These are phyloP conservation scores for Panopea generosa DNA, from an alignment of 2,888 invertebrate species.

Conservation along the genomic window DNA sequence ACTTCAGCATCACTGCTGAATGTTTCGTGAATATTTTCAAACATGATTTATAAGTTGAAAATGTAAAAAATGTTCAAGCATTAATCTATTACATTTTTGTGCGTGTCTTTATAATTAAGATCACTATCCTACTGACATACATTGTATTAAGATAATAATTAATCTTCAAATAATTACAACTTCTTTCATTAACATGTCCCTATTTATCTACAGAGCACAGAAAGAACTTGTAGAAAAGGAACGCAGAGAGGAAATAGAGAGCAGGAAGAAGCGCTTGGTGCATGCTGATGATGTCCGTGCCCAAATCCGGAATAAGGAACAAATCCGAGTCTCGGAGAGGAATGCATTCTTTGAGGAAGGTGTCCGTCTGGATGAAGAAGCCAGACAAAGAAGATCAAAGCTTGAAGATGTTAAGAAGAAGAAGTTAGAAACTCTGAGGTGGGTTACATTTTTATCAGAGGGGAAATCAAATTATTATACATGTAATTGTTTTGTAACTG, in stretches of 20 bases:
- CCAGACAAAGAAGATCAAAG: slow-evolving; percentile 78
- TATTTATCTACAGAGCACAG: slow-evolving; percentile 80
- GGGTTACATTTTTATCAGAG: slow-evolving; percentile 27
- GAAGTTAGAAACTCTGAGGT: slow-evolving; percentile 84
- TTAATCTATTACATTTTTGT: too few relatives aligned
- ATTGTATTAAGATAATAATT: too few relatives aligned
- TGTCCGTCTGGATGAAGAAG: slow-evolving; percentile 84
- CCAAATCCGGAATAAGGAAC: slow-evolving; percentile 85
- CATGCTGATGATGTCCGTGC: slow-evolving; percentile 82
- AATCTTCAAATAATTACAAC: too few relatives aligned
- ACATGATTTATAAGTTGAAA: too few relatives aligned
- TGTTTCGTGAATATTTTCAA: too few relatives aligned
- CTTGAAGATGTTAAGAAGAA: slow-evolving; percentile 84
- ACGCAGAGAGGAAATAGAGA: slow-evolving; percentile 78
- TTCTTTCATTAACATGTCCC: too few relatives aligned
- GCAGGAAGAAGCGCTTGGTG: slow-evolving; percentile 67
- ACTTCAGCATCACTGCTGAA: too few relatives aligned
- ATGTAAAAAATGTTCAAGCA: too few relatives aligned
- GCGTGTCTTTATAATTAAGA: too few relatives aligned
- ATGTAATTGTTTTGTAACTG: too few relatives aligned
- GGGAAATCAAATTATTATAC: background rate
- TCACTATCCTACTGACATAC: too few relatives aligned
- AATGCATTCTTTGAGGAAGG: slow-evolving; percentile 85
- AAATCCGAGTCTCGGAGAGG: slow-evolving; percentile 81
- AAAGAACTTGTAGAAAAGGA: slow-evolving; percentile 85